phyloP scores from a whole-genome alignment of 2,888 invertebrate genomes.

The Platycnemis pennipes region DNA sequence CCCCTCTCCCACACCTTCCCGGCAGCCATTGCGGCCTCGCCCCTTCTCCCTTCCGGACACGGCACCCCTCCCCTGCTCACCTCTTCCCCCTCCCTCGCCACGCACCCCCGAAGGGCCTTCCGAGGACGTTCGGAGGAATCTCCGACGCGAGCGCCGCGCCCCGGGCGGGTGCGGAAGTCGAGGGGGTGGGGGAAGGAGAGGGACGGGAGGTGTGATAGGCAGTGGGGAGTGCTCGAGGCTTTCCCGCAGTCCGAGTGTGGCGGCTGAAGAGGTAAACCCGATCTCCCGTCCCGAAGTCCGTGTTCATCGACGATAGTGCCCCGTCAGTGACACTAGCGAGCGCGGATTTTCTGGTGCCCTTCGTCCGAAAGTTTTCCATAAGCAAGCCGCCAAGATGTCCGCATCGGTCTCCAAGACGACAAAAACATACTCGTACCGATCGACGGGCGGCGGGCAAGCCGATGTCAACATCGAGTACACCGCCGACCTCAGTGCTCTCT shows the following conservation, averaged over 20 bases:
- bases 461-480: slow-evolving; percentile 97
- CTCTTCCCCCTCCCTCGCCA: neutral
- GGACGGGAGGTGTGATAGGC: neutral
- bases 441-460: slow-evolving; percentile 89
- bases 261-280: slow-evolving; percentile 57
- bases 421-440: slow-evolving; percentile 93
- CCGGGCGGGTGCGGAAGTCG: neutral
- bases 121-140: neutral
- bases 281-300: slow-evolving; percentile 65
- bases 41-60: neutral
- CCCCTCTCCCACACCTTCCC: neutral
- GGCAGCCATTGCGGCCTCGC: neutral
- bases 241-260: slow-evolving; percentile 62
- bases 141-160: neutral
- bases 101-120: neutral
- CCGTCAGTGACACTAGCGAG: slow-evolving; percentile 27
- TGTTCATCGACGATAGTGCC: slow-evolving; percentile 37
- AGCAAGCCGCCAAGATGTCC: slow-evolving; percentile 74
- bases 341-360: slow-evolving; percentile 30
- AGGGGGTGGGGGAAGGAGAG: neutral
- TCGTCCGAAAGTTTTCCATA: neutral
- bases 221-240: neutral
- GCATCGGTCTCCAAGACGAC: slow-evolving; percentile 86
- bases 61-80: neutral
- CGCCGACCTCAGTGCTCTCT: slow-evolving; percentile 95